These are phyloP conservation scores for Plutomurus gul DNA, from an alignment of 1,140 invertebrate genomes.

Conservation along the genomic window DNA sequence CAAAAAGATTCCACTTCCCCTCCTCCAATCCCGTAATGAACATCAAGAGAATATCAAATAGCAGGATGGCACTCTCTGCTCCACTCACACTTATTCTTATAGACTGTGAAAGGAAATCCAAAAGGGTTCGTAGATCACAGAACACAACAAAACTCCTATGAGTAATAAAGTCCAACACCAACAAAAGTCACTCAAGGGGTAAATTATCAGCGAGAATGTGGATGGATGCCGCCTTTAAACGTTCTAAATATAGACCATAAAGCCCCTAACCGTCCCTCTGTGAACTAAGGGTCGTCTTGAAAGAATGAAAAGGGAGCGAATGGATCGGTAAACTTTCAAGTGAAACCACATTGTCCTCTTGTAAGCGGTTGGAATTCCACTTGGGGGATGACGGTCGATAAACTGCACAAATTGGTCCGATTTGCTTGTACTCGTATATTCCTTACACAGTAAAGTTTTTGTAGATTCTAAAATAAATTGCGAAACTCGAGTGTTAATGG, in stretches of 20 bases:
- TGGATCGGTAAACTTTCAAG: neutral
- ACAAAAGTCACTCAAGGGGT: slow-evolving; percentile 12
- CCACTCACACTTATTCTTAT: neutral
- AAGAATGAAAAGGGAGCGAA: slow-evolving; percentile 13
- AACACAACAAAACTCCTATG: neutral
- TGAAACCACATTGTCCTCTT: slow-evolving; percentile 14
- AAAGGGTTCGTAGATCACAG: neutral
- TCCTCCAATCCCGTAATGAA: slow-evolving; percentile 23
- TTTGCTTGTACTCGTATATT: neutral
- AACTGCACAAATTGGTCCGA: neutral
- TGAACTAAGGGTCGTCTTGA: neutral
- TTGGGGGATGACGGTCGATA: slow-evolving; percentile 7
- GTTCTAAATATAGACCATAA: neutral
- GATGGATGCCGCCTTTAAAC: neutral
- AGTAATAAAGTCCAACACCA: slow-evolving; percentile 18
- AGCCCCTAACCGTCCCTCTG: neutral
- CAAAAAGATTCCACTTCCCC: neutral
- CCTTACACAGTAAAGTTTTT: no score
- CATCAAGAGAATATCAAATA: slow-evolving; percentile 6
- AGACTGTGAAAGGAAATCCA: slow-evolving; percentile 2
- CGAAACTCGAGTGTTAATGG: no score
- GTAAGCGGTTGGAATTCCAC: slow-evolving; percentile 5
- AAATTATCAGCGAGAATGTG: neutral
- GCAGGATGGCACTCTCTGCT: neutral
- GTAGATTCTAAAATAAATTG: no score